These are phyloP conservation scores for Engystomops pustulosus DNA, from an alignment of 2,113 vertebrate genomes.

Conservation along the genomic window DNA sequence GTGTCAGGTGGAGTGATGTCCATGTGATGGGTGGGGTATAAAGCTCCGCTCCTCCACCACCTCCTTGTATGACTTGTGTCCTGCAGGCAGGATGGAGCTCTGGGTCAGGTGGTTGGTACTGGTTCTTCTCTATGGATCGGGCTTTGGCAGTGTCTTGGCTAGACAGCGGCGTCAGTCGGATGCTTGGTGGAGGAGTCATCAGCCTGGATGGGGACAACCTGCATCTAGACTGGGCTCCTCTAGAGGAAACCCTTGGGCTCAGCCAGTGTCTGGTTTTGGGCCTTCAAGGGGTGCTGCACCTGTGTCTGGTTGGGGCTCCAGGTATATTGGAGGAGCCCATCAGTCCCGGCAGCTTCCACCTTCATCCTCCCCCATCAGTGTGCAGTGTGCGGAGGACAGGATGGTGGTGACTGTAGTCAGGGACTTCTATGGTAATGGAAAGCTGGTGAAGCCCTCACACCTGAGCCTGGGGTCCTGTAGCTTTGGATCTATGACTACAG, in stretches of 20 bases:
- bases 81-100: neutral
- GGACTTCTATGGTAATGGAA: constrained; percentile 37
- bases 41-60: neutral
- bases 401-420: constrained; percentile 20
- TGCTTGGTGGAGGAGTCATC: neutral
- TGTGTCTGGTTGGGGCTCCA: neutral
- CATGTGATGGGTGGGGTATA: neutral
- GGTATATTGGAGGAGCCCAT: neutral
- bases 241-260: neutral
- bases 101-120: neutral
- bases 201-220: neutral
- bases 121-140: neutral
- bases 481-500: neutral
- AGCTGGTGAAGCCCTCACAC: neutral
- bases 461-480: constrained; percentile 15
- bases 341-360: neutral
- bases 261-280: neutral
- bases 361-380: neutral
- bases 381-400: constrained; percentile 18
- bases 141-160: neutral
- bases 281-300: neutral
- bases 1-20: neutral
- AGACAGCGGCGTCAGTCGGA: neutral
- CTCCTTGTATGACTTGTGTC: neutral
- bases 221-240: neutral